Base-by-base conservation (phyloP, 2,797 vertebrate species). In the Mus spretus region DNA sequence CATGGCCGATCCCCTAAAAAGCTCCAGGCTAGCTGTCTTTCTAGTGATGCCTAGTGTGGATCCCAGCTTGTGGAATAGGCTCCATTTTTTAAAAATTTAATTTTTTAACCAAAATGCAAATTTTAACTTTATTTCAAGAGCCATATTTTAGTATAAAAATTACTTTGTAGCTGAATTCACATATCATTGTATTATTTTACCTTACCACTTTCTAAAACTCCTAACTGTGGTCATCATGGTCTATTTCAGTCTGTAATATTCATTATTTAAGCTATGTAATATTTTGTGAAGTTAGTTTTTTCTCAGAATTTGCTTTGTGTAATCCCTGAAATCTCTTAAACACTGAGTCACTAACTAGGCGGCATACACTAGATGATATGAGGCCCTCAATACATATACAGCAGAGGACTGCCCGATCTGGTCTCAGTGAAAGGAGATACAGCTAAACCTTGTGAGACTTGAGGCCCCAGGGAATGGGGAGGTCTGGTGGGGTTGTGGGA, bases 231-330 rank as follows among this genome's bases (percentile, higher is more conserved):
- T 80, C 99, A 99, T 98, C 98, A 63, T 99, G 99, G 99, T 98
- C 98, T 95, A 99, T 99, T 59, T 99, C 99, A 96, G 99, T 99
- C 92, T 99, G 99, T 81, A 98, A 99, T 65, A 99, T 99, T 82
- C 98, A 99, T 0, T 97, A 98, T 98, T 98, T 99, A 95, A 98
- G 97, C 37, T 98, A 98, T 93, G 99, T 97, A 40, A 3, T 12
- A 34, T 91, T n/a, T 79, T n/a, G n/a, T 96, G 77, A 26, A 96
- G 83, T 87, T 89, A 86, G 22, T 28, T 79, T 83, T 83, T 82
- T 44, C 14, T 83, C 31, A 82, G 14, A 94, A 85, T 96, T 91
- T 94, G 72, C 22, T 90, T 95, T 92, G 65, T 67, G 5, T 67
- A 34, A 34, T 14, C 65, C 31, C 13, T 15, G 13, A 67, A 11